Conservation (phyloP, 1,140 invertebrate species). For the Eufriesea mexicana region DNA sequence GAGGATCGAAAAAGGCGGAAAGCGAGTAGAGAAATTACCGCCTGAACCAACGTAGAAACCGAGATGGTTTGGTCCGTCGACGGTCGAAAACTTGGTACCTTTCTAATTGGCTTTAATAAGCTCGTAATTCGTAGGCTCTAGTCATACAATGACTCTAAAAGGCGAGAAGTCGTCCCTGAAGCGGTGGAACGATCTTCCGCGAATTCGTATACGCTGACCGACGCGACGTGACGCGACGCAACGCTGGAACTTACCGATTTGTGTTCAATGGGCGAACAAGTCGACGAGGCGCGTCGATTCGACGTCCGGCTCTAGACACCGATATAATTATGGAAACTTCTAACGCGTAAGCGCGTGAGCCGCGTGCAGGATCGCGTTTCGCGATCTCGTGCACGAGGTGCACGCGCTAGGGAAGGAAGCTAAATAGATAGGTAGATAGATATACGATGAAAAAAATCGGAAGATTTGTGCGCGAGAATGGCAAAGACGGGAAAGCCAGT, state of each 20-base stretch:
- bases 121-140: slow-evolving; percentile 73
- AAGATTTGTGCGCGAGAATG: slow-evolving; percentile 79
- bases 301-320: slow-evolving; percentile 58
- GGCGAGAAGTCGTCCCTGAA: neutral
- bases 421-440: slow-evolving; percentile 63
- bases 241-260: slow-evolving; percentile 59
- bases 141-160: slow-evolving; percentile 77
- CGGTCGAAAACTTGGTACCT: slow-evolving; percentile 74
- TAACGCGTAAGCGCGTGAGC: slow-evolving; percentile 32
- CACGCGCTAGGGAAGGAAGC: slow-evolving; percentile 8
- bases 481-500: slow-evolving; percentile 70
- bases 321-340: slow-evolving; percentile 36
- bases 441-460: slow-evolving; percentile 64
- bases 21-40: neutral
- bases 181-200: slow-evolving; percentile 30
- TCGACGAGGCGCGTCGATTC: slow-evolving; percentile 48
- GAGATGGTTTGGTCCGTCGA: slow-evolving; percentile 45
- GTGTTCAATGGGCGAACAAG: slow-evolving; percentile 60
- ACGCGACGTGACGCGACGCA: slow-evolving; percentile 18
- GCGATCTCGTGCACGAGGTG: neutral
- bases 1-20: neutral
- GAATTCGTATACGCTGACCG: slow-evolving; percentile 71
- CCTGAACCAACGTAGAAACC: slow-evolving; percentile 57
- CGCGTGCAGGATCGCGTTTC: neutral
- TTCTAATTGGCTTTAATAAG: slow-evolving; percentile 77